These are phyloP conservation scores for Staurois parvus DNA, from an alignment of 2,797 vertebrate species.

Conservation along the genomic window DNA sequence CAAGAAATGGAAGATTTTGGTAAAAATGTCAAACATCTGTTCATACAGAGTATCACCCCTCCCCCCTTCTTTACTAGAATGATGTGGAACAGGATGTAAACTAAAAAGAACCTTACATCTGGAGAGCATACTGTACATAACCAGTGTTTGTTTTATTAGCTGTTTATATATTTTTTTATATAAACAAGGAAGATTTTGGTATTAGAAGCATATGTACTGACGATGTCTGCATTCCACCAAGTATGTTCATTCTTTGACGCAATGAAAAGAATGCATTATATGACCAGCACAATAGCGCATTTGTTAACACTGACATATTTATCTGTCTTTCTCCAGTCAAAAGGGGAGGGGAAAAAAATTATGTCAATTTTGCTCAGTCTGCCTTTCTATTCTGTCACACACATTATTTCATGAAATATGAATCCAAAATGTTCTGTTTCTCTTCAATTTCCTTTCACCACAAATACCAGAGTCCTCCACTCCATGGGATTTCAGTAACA, in stretches of 20 bases:
- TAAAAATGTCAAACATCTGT: conserved; percentile 43
- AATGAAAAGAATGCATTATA: conserved; percentile 66
- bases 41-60: background rate
- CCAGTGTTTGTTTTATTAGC: conserved; percentile 37
- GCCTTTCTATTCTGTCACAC: conserved; percentile 82
- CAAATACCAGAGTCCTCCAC: conserved; percentile 77
- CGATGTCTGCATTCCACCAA: conserved; percentile 62
- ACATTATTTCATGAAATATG: conserved; percentile 90
- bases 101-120: conserved; percentile 52
- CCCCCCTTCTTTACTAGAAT: conserved; percentile 11
- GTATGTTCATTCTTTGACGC: conserved; percentile 74
- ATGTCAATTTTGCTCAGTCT: conserved; percentile 81
- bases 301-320: conserved; percentile 85
- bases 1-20: conserved; percentile 5
- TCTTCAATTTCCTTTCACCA: conserved; percentile 90
- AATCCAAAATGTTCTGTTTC: conserved; percentile 85
- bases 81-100: conserved; percentile 53
- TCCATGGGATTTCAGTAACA: conserved; percentile 76
- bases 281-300: conserved; percentile 76
- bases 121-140: conserved; percentile 42
- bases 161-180: conserved; percentile 55
- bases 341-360: conserved; percentile 74
- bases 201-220: conserved; percentile 43
- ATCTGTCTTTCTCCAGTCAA: conserved; percentile 76
- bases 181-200: conserved; percentile 54